Conservation (phyloP, 2,797 vertebrate species). For the Otus scops region DNA sequence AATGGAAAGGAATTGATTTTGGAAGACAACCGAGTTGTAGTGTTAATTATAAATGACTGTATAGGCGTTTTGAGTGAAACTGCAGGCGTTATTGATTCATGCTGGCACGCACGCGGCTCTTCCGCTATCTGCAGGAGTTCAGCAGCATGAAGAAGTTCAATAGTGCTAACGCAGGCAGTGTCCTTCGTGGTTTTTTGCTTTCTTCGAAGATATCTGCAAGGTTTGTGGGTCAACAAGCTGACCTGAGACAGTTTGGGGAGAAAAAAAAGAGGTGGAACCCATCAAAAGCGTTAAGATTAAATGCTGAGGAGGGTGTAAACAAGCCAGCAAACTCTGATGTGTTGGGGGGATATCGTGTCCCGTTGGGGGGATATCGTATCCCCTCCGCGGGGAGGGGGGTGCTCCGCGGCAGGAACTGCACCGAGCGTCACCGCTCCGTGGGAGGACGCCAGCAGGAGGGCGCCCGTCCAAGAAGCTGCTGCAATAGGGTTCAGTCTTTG, state of each 20-base stretch:
- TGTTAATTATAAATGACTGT: slow-evolving; percentile 53
- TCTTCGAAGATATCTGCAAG: neutral
- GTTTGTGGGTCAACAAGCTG: neutral
- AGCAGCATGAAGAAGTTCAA: neutral
- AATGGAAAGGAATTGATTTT: slow-evolving; percentile 40
- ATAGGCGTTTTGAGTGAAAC: neutral
- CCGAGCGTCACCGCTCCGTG: accelerated
- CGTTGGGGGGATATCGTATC: too few species aligned
- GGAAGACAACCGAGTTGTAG: neutral
- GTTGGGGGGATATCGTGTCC: too few species aligned
- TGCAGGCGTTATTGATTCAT: neutral
- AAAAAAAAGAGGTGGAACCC: neutral
- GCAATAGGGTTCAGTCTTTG: neutral
- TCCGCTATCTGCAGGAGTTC: neutral
- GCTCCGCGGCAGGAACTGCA: neutral
- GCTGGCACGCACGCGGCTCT: neutral
- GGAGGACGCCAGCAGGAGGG: neutral
- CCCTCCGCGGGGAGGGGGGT: neutral
- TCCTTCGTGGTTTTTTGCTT: neutral
- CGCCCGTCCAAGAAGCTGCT: too few species aligned
- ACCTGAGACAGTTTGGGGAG: neutral
- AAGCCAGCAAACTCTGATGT: neutral
- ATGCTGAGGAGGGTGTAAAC: neutral
- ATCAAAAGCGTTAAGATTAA: neutral
- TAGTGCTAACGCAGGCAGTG: neutral